These are phyloP conservation scores for Hybognathus amarus DNA, from an alignment of 2,797 vertebrate genomes.

Conservation along the genomic window DNA sequence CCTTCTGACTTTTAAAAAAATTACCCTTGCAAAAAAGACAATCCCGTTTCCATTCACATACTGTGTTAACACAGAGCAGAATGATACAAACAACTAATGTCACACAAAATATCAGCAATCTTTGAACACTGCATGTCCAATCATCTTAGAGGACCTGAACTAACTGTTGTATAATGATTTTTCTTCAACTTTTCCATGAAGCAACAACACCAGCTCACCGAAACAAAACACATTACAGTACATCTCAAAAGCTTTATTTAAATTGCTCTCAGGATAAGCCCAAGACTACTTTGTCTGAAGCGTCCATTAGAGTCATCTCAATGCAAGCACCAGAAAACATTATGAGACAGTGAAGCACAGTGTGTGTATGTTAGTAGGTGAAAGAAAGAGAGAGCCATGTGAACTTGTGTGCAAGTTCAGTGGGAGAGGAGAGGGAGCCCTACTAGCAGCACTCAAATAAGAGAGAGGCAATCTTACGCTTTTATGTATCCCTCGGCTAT, in stretches of 20 bases:
- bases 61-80: neutral
- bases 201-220: neutral
- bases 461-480: conserved; percentile 37
- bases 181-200: neutral
- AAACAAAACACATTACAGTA: neutral
- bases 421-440: conserved; percentile 23
- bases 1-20: neutral
- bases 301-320: conserved; percentile 31
- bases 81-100: neutral
- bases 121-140: neutral
- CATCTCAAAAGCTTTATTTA: neutral
- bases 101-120: neutral
- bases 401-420: conserved; percentile 10
- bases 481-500: conserved; percentile 33
- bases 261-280: neutral
- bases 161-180: neutral
- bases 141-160: neutral
- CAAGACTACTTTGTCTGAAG: conserved; percentile 11
- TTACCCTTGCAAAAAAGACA: neutral
- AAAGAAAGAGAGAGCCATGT: neutral
- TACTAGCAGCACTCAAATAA: conserved; percentile 44
- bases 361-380: conserved; percentile 9
- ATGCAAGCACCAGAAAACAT: conserved; percentile 7
- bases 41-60: neutral
- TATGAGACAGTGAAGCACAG: neutral